Evolutionary conservation across 1,140 invertebrate genomes (phyloP).

Genomic region (Drosophila bocki): DNA sequence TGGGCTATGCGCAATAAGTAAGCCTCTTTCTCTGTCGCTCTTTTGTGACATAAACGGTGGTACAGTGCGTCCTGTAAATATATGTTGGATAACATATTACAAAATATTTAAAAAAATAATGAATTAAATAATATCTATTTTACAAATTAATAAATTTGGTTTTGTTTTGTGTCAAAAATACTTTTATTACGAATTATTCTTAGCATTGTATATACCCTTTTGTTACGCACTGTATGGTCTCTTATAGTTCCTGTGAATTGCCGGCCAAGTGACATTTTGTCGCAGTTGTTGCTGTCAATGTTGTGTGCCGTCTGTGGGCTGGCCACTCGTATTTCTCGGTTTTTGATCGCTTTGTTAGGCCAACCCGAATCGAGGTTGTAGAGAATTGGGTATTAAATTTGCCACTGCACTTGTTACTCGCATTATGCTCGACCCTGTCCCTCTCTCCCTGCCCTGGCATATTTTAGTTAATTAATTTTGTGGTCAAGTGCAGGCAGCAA

Average conservation of each 20-base stretch:
- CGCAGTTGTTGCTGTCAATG: slow-evolving; percentile 57
- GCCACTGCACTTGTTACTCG: slow-evolving; percentile 31
- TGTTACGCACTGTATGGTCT: slow-evolving; percentile 1
- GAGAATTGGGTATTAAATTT: slow-evolving; percentile 42
- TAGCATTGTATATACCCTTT: background rate
- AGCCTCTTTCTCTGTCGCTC: slow-evolving; percentile 48
- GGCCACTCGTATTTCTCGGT: slow-evolving; percentile 65
- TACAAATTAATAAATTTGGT: too few species aligned
- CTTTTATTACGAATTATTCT: too few species aligned
- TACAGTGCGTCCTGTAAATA: slow-evolving; percentile 15
- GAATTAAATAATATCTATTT: too few species aligned
- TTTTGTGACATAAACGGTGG: slow-evolving; percentile 12
- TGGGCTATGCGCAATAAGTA: slow-evolving; percentile 72
- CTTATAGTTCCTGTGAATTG: slow-evolving; percentile 23
- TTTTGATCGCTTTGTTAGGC: slow-evolving; percentile 65
- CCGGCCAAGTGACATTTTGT: slow-evolving; percentile 69
- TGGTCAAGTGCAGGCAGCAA: slow-evolving; percentile 68
- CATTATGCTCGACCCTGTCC: background rate
- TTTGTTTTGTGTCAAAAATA: too few species aligned
- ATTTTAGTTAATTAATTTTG: slow-evolving; percentile 82
- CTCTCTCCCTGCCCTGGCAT: slow-evolving; percentile 24
- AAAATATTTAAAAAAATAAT: too few species aligned
- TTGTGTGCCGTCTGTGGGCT: slow-evolving; percentile 8
- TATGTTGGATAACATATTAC: background rate
- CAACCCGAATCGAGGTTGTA: slow-evolving; percentile 8